Conservation (phyloP, 1,140 invertebrate species). For the Drosophila pseudoobscura region DNA sequence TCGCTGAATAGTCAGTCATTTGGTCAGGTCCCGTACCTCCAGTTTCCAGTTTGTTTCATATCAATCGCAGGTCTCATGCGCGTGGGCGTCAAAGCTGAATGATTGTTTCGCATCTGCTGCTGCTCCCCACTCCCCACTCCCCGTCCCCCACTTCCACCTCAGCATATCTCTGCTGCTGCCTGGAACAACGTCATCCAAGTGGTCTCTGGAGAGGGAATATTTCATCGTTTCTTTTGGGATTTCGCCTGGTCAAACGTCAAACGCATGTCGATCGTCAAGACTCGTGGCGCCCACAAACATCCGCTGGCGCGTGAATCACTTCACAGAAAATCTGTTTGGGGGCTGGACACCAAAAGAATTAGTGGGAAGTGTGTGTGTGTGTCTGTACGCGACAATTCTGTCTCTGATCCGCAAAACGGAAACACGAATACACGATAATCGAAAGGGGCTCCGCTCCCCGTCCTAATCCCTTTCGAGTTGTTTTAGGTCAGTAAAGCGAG, state of each 20-base stretch:
- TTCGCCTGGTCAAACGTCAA: conserved; percentile 54
- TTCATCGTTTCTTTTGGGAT: conserved; percentile 12
- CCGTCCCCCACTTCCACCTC: background rate
- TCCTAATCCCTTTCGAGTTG: conserved; percentile 62
- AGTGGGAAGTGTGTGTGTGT: conserved; percentile 20
- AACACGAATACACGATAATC: conserved; percentile 33
- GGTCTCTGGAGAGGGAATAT: conserved; percentile 13
- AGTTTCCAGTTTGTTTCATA: conserved; percentile 51
- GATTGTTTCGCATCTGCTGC: conserved; percentile 39
- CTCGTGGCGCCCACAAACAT: conserved; percentile 68
- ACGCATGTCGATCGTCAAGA: conserved; percentile 52
- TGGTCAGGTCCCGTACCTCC: conserved; percentile 35
- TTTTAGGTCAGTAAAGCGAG: conserved; percentile 70
- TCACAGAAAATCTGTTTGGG: conserved; percentile 46
- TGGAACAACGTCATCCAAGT: conserved; percentile 28
- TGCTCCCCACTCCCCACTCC: background rate
- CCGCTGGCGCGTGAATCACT: conserved; percentile 56
- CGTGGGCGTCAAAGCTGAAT: conserved; percentile 51
- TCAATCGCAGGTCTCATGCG: conserved; percentile 59
- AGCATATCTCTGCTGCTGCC: conserved; percentile 12
- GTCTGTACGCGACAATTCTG: conserved; percentile 12
- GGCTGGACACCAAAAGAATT: conserved; percentile 18
- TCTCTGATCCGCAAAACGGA: conserved; percentile 41
- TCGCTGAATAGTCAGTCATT: conserved; percentile 49
- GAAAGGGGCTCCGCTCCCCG: background rate